Evolutionary conservation across 53 echinoderm and acorn worm species (phyloP).

Genomic region (Holothuria leucospilota): DNA sequence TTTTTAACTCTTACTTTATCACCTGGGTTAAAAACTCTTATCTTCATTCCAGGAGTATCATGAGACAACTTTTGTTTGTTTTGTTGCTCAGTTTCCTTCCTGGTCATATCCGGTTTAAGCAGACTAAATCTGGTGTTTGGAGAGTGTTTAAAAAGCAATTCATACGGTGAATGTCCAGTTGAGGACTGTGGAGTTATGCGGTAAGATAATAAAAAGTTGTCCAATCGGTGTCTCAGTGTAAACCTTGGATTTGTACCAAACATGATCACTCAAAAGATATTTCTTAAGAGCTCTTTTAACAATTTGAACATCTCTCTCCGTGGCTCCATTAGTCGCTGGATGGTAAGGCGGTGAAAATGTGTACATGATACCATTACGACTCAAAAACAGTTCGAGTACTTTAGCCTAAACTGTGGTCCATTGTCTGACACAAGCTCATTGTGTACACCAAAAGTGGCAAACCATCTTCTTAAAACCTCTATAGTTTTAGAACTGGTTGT

Average conservation of each 20-base stretch:
- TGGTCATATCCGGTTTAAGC: background rate
- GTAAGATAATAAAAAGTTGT: conserved; percentile 55
- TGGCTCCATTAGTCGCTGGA: conserved; percentile 52
- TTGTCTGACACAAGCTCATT: conserved; percentile 55
- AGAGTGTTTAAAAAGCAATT: conserved; percentile 51
- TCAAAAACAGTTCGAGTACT: conserved; percentile 57
- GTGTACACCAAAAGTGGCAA: conserved; percentile 59
- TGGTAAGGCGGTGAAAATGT: conserved; percentile 50
- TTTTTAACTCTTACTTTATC: conserved; percentile 18
- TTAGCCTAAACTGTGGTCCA: conserved; percentile 47
- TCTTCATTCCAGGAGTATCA: conserved; percentile 1
- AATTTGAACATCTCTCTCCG: conserved; percentile 58
- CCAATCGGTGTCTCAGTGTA: conserved; percentile 46
- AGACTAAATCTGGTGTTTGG: conserved; percentile 48
- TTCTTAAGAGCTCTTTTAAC: conserved; percentile 59
- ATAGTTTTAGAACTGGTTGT: no score
- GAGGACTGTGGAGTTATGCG: conserved; percentile 52
- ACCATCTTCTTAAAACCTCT: conserved; percentile 33
- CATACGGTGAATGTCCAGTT: conserved; percentile 46
- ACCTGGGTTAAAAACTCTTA: background rate
- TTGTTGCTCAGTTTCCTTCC: background rate
- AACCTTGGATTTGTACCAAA: no score
- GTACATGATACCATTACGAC: conserved; percentile 51
- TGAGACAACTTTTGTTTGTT: conserved; percentile 5
- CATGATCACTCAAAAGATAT: conserved; percentile 53